Evolutionary conservation across 2,888 invertebrate genomes (phyloP).

Genomic region (Phyllotreta cruciferae): DNA sequence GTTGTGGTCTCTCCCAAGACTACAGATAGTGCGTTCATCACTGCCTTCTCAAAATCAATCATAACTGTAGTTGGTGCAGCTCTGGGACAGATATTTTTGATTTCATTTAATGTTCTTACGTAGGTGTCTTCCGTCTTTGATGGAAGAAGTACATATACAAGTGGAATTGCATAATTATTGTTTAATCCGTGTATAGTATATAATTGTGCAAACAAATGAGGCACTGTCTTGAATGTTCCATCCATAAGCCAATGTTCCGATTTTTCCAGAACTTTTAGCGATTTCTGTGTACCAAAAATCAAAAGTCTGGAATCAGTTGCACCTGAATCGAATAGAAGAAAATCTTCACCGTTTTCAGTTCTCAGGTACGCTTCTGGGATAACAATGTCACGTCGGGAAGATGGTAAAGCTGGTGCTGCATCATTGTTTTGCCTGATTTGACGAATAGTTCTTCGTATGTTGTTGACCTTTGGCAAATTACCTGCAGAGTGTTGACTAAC

Average conservation of each 20-base stretch:
- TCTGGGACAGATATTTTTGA: not conserved
- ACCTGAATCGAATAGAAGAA: no score
- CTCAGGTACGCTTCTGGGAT: no score
- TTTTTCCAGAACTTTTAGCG: not conserved
- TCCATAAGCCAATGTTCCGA: constrained; percentile 13
- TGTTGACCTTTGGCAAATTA: no score
- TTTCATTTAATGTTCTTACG: not conserved
- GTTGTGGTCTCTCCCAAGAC: not conserved
- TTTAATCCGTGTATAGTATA: constrained; percentile 18
- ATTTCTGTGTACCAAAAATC: no score
- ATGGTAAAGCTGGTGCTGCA: no score
- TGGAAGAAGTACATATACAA: constrained; percentile 10
- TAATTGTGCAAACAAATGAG: constrained; percentile 14
- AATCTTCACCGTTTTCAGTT: no score
- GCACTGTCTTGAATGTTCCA: constrained; percentile 15
- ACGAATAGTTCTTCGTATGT: no score
- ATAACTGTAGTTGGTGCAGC: not conserved
- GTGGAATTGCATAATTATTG: constrained; percentile 3
- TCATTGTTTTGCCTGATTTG: no score
- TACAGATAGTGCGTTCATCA: not conserved
- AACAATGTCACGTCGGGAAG: no score
- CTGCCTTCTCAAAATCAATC: constrained; percentile 1
- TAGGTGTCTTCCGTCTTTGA: not conserved
- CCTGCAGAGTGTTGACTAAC: no score
- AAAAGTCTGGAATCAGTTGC: no score